phyloP scores from a whole-genome alignment of 2,797 vertebrate species.

The Stomatorhinus walkeri region DNA sequence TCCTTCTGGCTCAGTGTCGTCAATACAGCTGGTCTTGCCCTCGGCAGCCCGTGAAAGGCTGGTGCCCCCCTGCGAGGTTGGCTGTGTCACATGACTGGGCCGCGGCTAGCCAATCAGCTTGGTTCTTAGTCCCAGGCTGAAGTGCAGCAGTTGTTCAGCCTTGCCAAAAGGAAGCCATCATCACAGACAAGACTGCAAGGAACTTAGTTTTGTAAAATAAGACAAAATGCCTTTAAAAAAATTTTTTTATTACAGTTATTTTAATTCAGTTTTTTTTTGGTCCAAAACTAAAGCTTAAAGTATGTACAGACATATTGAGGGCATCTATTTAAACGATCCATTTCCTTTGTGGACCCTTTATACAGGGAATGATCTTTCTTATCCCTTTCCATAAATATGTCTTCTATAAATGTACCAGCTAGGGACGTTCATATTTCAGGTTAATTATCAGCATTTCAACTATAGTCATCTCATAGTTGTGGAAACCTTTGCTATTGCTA shows the following conservation, averaged over 20 bases:
- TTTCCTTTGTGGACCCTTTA: conserved; percentile 7
- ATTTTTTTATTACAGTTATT: not conserved
- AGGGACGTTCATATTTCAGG: not conserved
- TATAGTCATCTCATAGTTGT: not conserved
- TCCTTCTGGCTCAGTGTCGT: conserved; percentile 13
- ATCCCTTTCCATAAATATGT: not conserved
- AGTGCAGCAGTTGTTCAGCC: conserved; percentile 4
- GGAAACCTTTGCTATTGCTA: not conserved
- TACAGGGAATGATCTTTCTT: not conserved
- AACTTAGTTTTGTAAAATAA: conserved; percentile 25
- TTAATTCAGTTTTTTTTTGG: conserved; percentile 4
- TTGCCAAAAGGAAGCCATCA: not conserved
- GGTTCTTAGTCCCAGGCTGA: not conserved
- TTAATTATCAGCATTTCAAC: conserved; percentile 21
- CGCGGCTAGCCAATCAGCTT: conserved; percentile 17
- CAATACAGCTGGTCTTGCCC: not conserved
- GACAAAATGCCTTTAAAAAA: conserved; percentile 23
- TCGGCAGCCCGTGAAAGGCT: not conserved
- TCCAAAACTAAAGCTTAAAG: conserved; percentile 23
- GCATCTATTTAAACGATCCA: conserved; percentile 3
- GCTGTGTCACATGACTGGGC: not conserved
- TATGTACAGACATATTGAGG: conserved; percentile 25
- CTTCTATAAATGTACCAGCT: not conserved
- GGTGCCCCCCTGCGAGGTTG: not conserved
- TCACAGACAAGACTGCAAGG: not conserved